These are phyloP conservation scores for Leptosomus discolor DNA, from an alignment of 2,113 vertebrate species.

Conservation along the genomic window DNA sequence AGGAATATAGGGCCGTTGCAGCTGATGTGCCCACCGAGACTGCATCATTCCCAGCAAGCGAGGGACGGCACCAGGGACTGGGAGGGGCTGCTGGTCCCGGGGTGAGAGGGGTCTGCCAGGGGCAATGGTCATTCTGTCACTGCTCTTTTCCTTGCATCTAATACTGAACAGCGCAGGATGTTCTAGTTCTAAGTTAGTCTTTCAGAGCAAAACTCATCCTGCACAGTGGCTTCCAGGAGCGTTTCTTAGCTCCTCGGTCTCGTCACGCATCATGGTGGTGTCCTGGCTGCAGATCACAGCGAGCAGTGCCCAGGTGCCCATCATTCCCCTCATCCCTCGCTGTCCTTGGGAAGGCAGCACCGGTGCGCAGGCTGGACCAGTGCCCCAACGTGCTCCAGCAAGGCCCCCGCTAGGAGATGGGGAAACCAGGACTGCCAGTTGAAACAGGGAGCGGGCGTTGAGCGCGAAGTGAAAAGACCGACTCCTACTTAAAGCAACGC, in stretches of 20 bases:
- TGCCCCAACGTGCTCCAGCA: not conserved
- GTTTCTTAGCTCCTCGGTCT: not conserved
- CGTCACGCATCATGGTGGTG: accelerated
- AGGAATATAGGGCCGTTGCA: accelerated
- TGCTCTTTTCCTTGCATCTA: not conserved
- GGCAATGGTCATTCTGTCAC: not conserved
- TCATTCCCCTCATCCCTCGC: accelerated
- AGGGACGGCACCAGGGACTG: not conserved
- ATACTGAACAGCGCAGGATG: not conserved
- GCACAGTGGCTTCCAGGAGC: not conserved
- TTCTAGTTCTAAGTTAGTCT: not conserved
- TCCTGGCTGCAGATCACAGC: no score
- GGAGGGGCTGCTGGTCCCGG: not conserved
- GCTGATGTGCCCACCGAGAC: accelerated
- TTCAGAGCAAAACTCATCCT: not conserved
- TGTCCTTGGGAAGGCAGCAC: not conserved
- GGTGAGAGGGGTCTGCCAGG: not conserved
- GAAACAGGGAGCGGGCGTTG: not conserved
- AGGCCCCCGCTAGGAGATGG: accelerated
- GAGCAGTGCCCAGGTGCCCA: not conserved
- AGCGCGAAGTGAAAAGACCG: not conserved
- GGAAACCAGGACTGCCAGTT: not conserved
- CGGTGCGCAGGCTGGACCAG: not conserved
- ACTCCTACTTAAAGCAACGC: not conserved
- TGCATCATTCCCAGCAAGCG: not conserved